Base-by-base conservation (phyloP, 2,797 vertebrate species). In the Nyctalus aviator region DNA sequence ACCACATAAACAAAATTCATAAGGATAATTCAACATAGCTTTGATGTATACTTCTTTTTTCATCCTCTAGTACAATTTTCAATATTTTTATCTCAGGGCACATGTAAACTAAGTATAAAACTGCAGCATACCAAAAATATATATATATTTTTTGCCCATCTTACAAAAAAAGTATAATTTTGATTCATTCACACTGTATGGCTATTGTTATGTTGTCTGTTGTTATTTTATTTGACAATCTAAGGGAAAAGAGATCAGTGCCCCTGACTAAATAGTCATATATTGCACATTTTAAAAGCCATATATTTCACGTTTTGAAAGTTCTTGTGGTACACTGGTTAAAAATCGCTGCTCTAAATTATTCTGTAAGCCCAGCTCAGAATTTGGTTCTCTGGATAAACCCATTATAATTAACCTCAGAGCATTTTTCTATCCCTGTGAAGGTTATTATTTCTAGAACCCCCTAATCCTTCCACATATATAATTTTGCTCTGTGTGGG, bases 341-440 rank as follows among this genome's bases (percentile, higher is more conserved):
- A n/a, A 50, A 50, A 32, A 76, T 32, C 12, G 30, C 46, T 76
- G 3, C 37, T 81, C 18, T 25, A 76, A 93, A 71, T 84, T 37
- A 76, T 92, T 71, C 41, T 87, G 57, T 79, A 88, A 84, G 18
- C 30, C 37, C 46, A 79, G 69, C 9, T 62, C 64, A 83, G 94
- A 79, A 57, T 71, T 84, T 75, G 44, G 14, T 35, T 79, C 13
- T 83, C n/a, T 44, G 68, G 64, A 68, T 78, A 91, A 91, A 89
- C 12, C 21, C 48, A 55, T 69, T 30, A 69, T 73, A 78, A 48
- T 85, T 85, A 23, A 59, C 11, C 30, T 64, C 48, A 85, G 73
- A 88, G 30, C 30, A 82, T 73, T 94, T 73, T 73, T 41, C 21
- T 14, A 85, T 18, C 27, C 12, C 5, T 30, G 30, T 44, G 55